Percentiles rank a stretch among this genome's conserved stretches.
Evolutionary conservation across 2,797 vertebrate genomes (phyloP).

Genomic region (Chrysocyon brachyurus): DNA sequence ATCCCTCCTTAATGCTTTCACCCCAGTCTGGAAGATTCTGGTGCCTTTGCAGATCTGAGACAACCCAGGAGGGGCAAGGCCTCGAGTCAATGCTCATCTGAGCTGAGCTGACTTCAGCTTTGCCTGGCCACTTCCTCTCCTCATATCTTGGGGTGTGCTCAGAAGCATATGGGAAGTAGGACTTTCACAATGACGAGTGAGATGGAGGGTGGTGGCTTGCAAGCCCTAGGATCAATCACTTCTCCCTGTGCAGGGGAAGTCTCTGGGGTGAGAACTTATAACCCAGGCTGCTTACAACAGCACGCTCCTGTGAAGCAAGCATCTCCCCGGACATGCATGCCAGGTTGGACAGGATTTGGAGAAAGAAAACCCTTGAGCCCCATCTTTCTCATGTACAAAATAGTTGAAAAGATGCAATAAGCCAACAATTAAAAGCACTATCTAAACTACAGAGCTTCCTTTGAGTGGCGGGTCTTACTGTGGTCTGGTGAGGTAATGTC

Average conservation of each 20-base stretch:
- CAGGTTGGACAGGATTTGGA: background rate
- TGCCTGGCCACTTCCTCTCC: background rate
- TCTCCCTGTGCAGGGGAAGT: accelerated
- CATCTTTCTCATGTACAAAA: background rate
- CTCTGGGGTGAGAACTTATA: background rate
- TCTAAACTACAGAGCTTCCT: background rate
- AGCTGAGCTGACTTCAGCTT: background rate
- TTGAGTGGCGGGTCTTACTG: background rate
- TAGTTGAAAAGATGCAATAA: background rate
- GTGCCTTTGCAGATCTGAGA: accelerated
- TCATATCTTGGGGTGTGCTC: background rate
- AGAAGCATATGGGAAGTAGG: background rate
- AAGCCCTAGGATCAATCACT: background rate
- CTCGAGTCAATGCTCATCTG: accelerated
- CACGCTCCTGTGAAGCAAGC: accelerated
- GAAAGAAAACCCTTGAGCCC: background rate
- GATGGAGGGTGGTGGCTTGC: background rate
- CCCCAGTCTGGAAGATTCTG: background rate
- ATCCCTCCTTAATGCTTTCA: background rate
- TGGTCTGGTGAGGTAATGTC: accelerated
- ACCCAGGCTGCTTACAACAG: background rate
- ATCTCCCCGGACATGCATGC: background rate
- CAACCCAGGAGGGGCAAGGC: too few relatives aligned
- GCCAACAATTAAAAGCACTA: background rate
- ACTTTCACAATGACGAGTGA: conserved; percentile 12